These are phyloP conservation scores for Xenopus petersii DNA, from an alignment of 2,797 vertebrate genomes.

Conservation along the genomic window DNA sequence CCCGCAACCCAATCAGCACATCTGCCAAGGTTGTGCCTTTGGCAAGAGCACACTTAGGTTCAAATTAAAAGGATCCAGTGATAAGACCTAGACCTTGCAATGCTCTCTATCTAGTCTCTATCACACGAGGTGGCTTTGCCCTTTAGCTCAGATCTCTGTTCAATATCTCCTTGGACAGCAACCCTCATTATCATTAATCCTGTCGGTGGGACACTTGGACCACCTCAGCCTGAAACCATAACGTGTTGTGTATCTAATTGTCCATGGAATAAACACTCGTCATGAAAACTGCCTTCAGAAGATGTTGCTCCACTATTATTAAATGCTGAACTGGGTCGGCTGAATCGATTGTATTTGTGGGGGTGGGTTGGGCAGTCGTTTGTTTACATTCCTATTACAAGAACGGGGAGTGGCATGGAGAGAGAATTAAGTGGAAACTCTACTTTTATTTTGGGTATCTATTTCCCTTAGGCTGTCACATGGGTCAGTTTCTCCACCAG, in stretches of 20 bases:
- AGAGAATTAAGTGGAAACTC: no score
- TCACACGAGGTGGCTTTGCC: background rate
- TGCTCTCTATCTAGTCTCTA: background rate
- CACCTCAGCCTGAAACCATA: background rate
- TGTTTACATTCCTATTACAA: no score
- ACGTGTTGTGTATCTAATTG: conserved; percentile 27
- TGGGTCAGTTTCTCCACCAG: no score
- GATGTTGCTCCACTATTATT: conserved; percentile 22
- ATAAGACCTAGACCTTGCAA: no score
- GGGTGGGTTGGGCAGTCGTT: background rate
- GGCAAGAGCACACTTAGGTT: background rate
- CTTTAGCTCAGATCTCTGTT: background rate
- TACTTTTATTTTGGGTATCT: no score
- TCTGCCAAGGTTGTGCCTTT: background rate
- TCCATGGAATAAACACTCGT: conserved; percentile 17
- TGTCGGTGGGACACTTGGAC: conserved; percentile 14
- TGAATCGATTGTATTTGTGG: background rate
- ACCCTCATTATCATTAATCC: conserved; percentile 27
- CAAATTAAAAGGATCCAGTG: no score
- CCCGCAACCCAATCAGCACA: background rate
- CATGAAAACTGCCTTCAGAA: conserved; percentile 27
- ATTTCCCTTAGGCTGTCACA: no score
- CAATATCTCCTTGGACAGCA: conserved; percentile 10
- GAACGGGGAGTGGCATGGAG: no score
- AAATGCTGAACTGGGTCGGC: conserved; percentile 18